Evolutionary conservation across 2,888 invertebrate species (phyloP).

Genomic region (Leptinotarsa haldemani): DNA sequence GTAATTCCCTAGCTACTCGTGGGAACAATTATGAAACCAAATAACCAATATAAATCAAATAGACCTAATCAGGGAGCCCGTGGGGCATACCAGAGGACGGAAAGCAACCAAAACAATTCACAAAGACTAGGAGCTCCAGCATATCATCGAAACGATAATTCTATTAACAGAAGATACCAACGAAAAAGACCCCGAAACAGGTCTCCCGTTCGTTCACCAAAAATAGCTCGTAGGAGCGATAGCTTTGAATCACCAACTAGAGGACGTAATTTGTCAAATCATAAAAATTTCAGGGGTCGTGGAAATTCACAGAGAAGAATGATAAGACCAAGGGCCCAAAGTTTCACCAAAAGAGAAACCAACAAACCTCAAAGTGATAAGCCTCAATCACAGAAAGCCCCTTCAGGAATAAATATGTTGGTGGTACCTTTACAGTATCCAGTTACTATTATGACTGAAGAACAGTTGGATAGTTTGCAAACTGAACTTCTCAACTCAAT

Average conservation of each 20-base stretch:
- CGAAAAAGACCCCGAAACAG: constrained; percentile 9
- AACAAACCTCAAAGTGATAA: neutral
- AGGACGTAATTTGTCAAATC: neutral
- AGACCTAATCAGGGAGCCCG: constrained; percentile 34
- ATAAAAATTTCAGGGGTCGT: neutral
- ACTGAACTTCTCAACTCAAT: constrained; percentile 36
- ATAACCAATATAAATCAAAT: constrained; percentile 35
- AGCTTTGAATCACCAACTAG: neutral
- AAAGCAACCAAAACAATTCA: constrained; percentile 16
- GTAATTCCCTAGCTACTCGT: constrained; percentile 41
- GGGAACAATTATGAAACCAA: constrained; percentile 39
- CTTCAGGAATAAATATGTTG: constrained; percentile 30
- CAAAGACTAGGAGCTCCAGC: constrained; percentile 3
- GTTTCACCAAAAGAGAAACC: constrained; percentile 5
- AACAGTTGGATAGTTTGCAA: constrained; percentile 33
- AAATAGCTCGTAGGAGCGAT: constrained; percentile 11
- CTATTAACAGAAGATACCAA: neutral
- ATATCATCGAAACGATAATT: neutral
- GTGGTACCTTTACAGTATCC: constrained; percentile 32
- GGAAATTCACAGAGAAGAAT: constrained; percentile 23
- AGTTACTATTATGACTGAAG: constrained; percentile 30
- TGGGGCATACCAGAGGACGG: constrained; percentile 31
- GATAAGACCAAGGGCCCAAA: neutral
- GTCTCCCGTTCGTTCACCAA: neutral
- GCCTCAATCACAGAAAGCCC: constrained; percentile 14